Evolutionary conservation across 2,113 vertebrate genomes (phyloP).

Genomic region (Herpailurus yagouaroundi): DNA sequence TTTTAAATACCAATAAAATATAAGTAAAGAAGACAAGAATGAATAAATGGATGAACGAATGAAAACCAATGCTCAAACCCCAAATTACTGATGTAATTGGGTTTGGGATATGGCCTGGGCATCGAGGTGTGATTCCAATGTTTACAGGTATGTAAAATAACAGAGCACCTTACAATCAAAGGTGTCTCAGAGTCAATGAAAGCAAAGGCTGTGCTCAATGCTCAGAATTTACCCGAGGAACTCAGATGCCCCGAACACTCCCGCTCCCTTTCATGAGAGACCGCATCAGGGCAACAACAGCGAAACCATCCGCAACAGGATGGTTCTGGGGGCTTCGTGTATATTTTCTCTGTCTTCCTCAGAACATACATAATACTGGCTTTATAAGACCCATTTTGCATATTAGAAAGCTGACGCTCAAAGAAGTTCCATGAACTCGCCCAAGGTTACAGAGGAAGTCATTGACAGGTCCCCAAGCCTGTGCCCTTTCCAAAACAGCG

Average conservation of each 20-base stretch:
- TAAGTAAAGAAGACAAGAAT: not conserved
- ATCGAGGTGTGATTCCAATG: not conserved
- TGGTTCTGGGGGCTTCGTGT: fast-evolving
- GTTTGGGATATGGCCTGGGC: not conserved
- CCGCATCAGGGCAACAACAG: not conserved
- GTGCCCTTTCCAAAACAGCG: not conserved
- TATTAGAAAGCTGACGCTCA: not conserved
- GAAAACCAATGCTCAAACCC: not conserved
- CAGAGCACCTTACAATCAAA: not conserved
- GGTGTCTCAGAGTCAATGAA: not conserved
- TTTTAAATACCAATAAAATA: not conserved
- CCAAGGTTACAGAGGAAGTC: not conserved
- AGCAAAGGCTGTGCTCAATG: not conserved
- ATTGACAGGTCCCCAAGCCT: not conserved
- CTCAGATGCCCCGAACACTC: not conserved
- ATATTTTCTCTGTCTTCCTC: not conserved
- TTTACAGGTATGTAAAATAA: not conserved
- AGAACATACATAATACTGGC: not conserved
- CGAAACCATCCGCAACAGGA: not conserved
- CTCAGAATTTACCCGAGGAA: not conserved
- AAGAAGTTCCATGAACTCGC: not conserved
- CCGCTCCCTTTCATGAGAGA: not conserved
- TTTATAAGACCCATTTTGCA: not conserved
- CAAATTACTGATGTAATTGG: not conserved
- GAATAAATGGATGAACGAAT: not conserved